Evolutionary conservation across 2,797 vertebrate genomes (phyloP).

Genomic region (Australoheros facetus): DNA sequence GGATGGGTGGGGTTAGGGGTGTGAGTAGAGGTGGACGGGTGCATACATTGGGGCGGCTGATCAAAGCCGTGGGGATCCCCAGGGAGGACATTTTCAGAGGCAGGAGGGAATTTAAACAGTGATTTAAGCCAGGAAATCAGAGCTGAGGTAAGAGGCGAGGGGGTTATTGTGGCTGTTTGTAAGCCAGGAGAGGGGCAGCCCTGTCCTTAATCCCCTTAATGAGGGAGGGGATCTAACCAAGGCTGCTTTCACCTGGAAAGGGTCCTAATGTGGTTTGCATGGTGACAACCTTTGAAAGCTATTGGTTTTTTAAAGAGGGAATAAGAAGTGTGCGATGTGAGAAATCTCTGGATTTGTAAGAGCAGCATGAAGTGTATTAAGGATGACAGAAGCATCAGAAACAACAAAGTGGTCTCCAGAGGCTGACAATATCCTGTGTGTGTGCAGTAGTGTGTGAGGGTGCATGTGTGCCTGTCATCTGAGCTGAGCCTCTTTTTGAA

Average conservation of each 20-base stretch:
- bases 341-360: slow-evolving; percentile 68
- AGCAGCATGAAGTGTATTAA: slow-evolving; percentile 69
- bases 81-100: slow-evolving; percentile 63
- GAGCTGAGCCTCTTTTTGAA: slow-evolving; percentile 34
- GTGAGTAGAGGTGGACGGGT: slow-evolving; percentile 45
- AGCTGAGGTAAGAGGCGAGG: slow-evolving; percentile 53
- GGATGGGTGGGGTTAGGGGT: slow-evolving; percentile 46
- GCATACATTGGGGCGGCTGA: slow-evolving; percentile 51
- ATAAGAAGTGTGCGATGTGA: slow-evolving; percentile 61
- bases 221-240: slow-evolving; percentile 59
- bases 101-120: slow-evolving; percentile 67
- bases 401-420: slow-evolving; percentile 77
- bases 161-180: slow-evolving; percentile 61
- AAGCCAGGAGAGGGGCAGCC: slow-evolving; percentile 45
- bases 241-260: slow-evolving; percentile 68
- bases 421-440: slow-evolving; percentile 62
- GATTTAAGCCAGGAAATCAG: slow-evolving; percentile 63
- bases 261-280: slow-evolving; percentile 64
- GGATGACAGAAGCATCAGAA: slow-evolving; percentile 74
- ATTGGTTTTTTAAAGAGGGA: slow-evolving; percentile 41
- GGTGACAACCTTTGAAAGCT: slow-evolving; percentile 61
- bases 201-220: slow-evolving; percentile 72
- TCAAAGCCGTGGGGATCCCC: slow-evolving; percentile 66
- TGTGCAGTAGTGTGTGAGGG: slow-evolving; percentile 34
- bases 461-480: slow-evolving; percentile 30